Evolutionary conservation across 64 coral and sea anemone genomes (phyloP).

Genomic region (Acropora yongei): DNA sequence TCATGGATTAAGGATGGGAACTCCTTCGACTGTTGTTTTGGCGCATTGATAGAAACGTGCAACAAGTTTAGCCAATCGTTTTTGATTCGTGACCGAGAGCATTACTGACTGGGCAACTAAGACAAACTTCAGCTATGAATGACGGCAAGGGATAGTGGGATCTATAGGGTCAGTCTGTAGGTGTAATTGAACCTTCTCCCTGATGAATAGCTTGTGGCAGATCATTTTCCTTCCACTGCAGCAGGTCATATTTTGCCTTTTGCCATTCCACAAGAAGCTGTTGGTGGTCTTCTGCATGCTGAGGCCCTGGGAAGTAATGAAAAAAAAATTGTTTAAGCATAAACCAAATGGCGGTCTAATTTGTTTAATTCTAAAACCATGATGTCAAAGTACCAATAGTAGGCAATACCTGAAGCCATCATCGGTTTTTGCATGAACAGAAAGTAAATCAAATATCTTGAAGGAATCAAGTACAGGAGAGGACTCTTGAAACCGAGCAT

Average conservation of each 20-base stretch:
- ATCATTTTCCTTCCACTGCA: conserved; percentile 63
- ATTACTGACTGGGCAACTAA: conserved; percentile 32
- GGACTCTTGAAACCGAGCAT: conserved; percentile 20
- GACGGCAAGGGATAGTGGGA: conserved; percentile 56
- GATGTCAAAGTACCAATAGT: conserved; percentile 14
- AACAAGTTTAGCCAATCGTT: conserved; percentile 50
- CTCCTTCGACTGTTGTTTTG: conserved; percentile 52
- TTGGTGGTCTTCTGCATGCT: conserved; percentile 36
- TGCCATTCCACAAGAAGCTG: conserved; percentile 56
- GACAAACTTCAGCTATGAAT: conserved; percentile 37
- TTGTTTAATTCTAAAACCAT: conserved; percentile 30
- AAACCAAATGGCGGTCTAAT: not conserved
- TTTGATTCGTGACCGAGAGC: conserved; percentile 48
- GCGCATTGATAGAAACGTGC: conserved; percentile 28
- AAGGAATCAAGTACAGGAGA: conserved; percentile 47
- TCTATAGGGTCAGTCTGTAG: conserved; percentile 51
- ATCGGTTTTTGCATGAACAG: conserved; percentile 59
- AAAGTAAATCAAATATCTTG: conserved; percentile 58
- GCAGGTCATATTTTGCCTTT: conserved; percentile 51
- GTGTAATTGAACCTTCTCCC: conserved; percentile 48
- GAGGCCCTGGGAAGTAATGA: conserved; percentile 36
- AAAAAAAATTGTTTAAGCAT: conserved; percentile 24
- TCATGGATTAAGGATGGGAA: conserved; percentile 49
- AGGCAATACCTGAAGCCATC: conserved; percentile 64
- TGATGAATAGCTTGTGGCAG: conserved; percentile 45